Evolutionary conservation across 2,888 invertebrate genomes (phyloP).

Genomic region (Nemoura dubitans): DNA sequence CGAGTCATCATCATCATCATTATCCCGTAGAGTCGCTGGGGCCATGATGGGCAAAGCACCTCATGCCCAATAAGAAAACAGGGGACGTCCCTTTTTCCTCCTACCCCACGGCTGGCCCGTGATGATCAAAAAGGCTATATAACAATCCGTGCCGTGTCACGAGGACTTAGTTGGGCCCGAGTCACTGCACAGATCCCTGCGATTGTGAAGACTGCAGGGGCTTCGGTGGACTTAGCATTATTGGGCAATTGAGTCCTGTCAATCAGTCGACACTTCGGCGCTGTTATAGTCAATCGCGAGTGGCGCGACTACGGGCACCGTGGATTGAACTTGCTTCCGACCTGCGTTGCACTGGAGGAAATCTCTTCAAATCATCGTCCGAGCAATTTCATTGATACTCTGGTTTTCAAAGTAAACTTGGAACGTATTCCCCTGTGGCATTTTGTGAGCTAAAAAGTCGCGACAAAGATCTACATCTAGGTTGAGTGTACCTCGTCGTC

Average conservation of each 20-base stretch:
- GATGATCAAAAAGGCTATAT: not conserved
- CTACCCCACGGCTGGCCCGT: not conserved
- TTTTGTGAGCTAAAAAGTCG: too few species aligned
- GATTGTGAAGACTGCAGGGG: not conserved
- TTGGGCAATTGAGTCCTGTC: not conserved
- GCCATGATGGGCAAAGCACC: constrained; percentile 15
- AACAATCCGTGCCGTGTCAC: not conserved
- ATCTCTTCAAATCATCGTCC: too few species aligned
- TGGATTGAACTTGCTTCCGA: too few species aligned
- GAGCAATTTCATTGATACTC: too few species aligned
- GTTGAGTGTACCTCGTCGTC: too few species aligned
- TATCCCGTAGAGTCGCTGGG: constrained; percentile 28
- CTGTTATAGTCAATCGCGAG: too few species aligned
- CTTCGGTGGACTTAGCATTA: not conserved
- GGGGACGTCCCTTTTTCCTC: constrained; percentile 19
- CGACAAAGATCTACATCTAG: too few species aligned
- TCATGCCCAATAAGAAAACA: constrained; percentile 36
- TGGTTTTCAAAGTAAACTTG: too few species aligned
- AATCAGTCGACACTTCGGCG: not conserved
- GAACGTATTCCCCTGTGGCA: too few species aligned
- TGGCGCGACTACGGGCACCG: too few species aligned
- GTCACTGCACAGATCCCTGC: not conserved
- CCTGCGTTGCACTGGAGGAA: too few species aligned
- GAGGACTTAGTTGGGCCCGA: not conserved
- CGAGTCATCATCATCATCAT: constrained; percentile 47